phyloP scores from a whole-genome alignment of 1,140 invertebrate genomes.

The Meteorus sp. region DNA sequence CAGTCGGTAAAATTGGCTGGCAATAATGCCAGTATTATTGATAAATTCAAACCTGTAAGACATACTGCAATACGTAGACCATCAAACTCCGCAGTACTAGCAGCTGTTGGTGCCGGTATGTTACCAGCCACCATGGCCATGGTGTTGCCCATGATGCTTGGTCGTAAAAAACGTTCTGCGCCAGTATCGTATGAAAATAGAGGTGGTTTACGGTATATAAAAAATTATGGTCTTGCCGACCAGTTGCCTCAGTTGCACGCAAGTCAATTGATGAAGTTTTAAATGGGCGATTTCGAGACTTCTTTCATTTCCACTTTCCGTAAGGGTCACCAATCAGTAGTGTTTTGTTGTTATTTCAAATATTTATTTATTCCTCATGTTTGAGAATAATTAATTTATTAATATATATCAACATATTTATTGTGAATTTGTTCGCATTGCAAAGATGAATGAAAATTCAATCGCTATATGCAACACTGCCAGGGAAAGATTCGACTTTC shows the following conservation, averaged over 20 bases:
- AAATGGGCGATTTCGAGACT: too few relatives aligned
- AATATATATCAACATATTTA: too few relatives aligned
- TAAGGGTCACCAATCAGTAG: slow-evolving; percentile 16
- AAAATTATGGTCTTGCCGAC: not conserved
- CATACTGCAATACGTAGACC: slow-evolving; percentile 37
- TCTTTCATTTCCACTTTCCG: slow-evolving; percentile 27
- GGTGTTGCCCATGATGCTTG: slow-evolving; percentile 75
- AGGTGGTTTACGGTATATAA: not conserved
- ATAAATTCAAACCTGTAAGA: slow-evolving; percentile 43
- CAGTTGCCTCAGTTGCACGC: not conserved
- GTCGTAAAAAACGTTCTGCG: slow-evolving; percentile 52
- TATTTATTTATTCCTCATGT: too few relatives aligned
- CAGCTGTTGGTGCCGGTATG: slow-evolving; percentile 75
- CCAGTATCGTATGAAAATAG: not conserved
- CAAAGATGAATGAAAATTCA: too few relatives aligned
- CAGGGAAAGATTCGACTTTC: too few relatives aligned
- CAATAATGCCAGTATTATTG: slow-evolving; percentile 34
- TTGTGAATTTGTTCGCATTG: too few relatives aligned
- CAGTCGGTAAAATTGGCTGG: slow-evolving; percentile 46
- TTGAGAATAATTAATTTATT: too few relatives aligned
- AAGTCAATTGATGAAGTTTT: not conserved
- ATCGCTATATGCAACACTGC: too few relatives aligned
- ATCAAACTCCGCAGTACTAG: slow-evolving; percentile 64
- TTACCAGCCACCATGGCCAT: slow-evolving; percentile 78
- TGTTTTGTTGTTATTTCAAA: too few relatives aligned